Conservation (phyloP, 2,113 vertebrate species). For the Nymphicus hollandicus region DNA sequence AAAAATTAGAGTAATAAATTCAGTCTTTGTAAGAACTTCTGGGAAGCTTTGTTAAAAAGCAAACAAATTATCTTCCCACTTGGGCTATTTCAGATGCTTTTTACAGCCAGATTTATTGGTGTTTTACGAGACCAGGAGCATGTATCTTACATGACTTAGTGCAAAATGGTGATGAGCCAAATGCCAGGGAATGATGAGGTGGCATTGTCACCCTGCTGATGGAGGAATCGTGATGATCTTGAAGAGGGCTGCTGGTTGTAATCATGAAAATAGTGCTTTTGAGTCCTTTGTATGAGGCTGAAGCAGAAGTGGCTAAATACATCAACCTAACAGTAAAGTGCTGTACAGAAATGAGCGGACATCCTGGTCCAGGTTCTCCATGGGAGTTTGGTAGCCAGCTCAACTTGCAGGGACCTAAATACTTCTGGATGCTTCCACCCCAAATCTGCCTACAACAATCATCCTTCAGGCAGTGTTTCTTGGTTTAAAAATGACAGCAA, state of each 20-base stretch:
- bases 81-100: slow-evolving; percentile 6
- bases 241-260: neutral
- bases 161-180: neutral
- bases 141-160: neutral
- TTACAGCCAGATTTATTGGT: neutral
- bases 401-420: neutral
- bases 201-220: neutral
- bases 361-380: neutral
- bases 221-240: neutral
- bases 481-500: neutral
- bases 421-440: neutral
- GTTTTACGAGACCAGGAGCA: neutral
- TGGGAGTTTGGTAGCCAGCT: neutral
- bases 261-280: neutral
- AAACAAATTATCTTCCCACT: slow-evolving; percentile 24
- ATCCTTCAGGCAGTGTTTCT: neutral
- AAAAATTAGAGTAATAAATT: slow-evolving; percentile 15
- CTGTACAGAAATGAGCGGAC: neutral
- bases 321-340: neutral
- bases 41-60: slow-evolving; percentile 44
- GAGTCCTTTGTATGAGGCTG: neutral
- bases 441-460: neutral
- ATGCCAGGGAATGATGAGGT: neutral
- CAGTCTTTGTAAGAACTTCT: slow-evolving; percentile 12
- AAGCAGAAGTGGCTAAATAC: neutral